Evolutionary conservation across 2,888 invertebrate species (phyloP).

Genomic region (Orthosia gracilis): DNA sequence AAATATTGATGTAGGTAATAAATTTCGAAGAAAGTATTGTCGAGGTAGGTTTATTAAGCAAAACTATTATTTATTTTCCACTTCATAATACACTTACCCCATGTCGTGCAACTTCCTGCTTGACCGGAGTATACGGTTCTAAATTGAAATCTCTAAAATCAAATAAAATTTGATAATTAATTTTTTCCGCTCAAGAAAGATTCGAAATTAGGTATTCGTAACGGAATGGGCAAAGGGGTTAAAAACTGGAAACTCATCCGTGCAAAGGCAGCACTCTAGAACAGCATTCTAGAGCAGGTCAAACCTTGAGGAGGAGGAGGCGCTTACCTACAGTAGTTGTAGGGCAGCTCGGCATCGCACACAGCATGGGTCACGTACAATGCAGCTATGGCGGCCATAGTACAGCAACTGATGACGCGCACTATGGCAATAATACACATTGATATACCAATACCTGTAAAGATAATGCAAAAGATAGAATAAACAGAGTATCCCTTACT

Average conservation of each 20-base stretch:
- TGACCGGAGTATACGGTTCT: constrained; percentile 75
- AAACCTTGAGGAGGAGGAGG: background rate
- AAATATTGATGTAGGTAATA: background rate
- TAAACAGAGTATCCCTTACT: background rate
- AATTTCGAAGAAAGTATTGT: background rate
- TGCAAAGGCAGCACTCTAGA: background rate
- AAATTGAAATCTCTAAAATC: constrained; percentile 78
- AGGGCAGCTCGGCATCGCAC: constrained; percentile 80
- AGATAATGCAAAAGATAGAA: constrained; percentile 8
- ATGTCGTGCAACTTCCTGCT: constrained; percentile 61
- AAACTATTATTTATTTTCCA: background rate
- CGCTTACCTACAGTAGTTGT: constrained; percentile 84
- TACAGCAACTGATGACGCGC: constrained; percentile 81
- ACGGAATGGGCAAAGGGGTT: background rate
- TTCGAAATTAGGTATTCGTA: background rate
- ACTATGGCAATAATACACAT: constrained; percentile 85
- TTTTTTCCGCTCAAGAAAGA: background rate
- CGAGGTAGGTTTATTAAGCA: background rate
- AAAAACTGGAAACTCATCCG: background rate
- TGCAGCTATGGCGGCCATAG: constrained; percentile 81
- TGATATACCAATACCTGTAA: constrained; percentile 84
- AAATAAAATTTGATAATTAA: constrained; percentile 13
- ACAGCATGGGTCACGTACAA: constrained; percentile 79
- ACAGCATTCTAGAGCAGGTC: background rate
- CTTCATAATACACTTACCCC: constrained; percentile 67